A percentile compares a stretch with the other conserved stretches of the same genome.
phyloP scores from a whole-genome alignment of 2,797 vertebrate genomes.

The Zalophus californianus region DNA sequence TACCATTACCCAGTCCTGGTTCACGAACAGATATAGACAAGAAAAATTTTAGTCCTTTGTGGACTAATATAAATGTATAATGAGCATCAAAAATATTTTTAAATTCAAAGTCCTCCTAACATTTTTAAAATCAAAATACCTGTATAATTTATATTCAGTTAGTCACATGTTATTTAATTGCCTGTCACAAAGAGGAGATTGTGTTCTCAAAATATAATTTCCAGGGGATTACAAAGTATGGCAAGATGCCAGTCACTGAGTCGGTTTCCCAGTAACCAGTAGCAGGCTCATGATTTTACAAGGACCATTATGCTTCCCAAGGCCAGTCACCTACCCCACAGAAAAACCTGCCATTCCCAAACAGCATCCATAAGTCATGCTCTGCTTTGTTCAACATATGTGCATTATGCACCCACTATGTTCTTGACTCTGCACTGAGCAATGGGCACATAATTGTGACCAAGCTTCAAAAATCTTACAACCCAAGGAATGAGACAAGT shows the following conservation, averaged over 20 bases:
- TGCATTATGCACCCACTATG: background rate
- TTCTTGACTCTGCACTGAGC: background rate
- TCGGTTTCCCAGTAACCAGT: constrained; percentile 59
- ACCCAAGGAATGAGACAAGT: background rate
- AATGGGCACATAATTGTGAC: background rate
- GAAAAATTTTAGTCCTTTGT: background rate
- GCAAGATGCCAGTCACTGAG: constrained; percentile 57
- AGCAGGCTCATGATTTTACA: constrained; percentile 34
- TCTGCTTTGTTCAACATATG: background rate
- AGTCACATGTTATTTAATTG: constrained; percentile 57
- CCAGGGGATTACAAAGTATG: constrained; percentile 60
- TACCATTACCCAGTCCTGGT: background rate
- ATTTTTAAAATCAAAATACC: constrained; percentile 49
- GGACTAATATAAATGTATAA: background rate
- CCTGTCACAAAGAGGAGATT: constrained; percentile 50
- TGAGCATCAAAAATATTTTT: constrained; percentile 55
- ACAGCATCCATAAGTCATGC: background rate
- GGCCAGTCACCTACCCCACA: background rate
- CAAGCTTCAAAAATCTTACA: background rate
- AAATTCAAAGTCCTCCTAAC: constrained; percentile 23
- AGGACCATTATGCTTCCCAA: constrained; percentile 16
- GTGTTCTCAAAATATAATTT: constrained; percentile 64
- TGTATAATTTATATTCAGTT: constrained; percentile 54
- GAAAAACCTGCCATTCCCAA: background rate
- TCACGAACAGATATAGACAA: background rate